Evolutionary conservation across 2,797 vertebrate species (phyloP).

Genomic region (Anisognathus igniventris): DNA sequence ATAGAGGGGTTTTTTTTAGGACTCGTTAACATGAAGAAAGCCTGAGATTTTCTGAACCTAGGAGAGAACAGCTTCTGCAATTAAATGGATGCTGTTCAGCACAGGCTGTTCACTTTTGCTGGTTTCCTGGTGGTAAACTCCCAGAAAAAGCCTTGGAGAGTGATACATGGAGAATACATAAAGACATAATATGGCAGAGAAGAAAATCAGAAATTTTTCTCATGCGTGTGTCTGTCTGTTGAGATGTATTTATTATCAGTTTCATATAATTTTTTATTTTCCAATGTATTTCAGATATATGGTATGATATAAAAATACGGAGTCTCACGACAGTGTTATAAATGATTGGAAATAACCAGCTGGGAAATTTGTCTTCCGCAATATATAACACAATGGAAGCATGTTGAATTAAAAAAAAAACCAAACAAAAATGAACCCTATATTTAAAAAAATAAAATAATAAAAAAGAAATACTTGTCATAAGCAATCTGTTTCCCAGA

Average conservation of each 20-base stretch:
- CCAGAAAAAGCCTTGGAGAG: slow-evolving; percentile 9
- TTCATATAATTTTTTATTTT: slow-evolving; percentile 55
- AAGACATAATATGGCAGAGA: background rate
- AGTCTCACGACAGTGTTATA: background rate
- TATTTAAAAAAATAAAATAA: slow-evolving; percentile 44
- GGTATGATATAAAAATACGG: slow-evolving; percentile 4
- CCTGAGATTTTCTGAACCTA: background rate
- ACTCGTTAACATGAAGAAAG: background rate
- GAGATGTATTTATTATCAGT: slow-evolving; percentile 48
- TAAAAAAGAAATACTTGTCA: slow-evolving; percentile 27
- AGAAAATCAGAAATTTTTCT: slow-evolving; percentile 33
- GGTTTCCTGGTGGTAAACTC: slow-evolving; percentile 17
- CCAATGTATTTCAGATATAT: slow-evolving; percentile 27
- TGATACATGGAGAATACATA: slow-evolving; percentile 1
- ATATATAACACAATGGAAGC: slow-evolving; percentile 47
- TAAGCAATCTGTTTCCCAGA: slow-evolving; percentile 40
- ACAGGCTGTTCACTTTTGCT: background rate
- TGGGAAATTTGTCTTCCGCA: slow-evolving; percentile 37
- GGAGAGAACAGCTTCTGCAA: background rate
- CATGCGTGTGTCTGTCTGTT: background rate
- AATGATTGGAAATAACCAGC: slow-evolving; percentile 53
- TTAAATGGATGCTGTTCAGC: background rate
- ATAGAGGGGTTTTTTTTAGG: background rate
- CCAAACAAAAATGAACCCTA: background rate
- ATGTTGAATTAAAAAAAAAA: background rate